Evolutionary conservation across 1,140 invertebrate genomes (phyloP), one percentile per base, ranked within the genome.

Genomic region (Diabrotica virgifera): DNA sequence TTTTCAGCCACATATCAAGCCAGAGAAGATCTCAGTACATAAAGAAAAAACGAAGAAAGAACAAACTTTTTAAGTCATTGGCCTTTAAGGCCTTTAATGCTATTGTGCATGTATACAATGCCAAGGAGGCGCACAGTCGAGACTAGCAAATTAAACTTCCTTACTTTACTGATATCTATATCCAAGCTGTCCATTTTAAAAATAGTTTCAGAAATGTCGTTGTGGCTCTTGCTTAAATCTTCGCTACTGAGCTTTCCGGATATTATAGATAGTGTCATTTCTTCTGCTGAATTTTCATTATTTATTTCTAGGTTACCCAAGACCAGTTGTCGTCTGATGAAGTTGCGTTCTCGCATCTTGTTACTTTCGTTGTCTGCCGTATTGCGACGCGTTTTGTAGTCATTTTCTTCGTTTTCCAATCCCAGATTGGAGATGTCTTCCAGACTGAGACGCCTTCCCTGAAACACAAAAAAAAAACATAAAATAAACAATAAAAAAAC

Each of bases 131-230:
- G 24, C 24, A 24, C 24, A 24, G 24, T 24, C 24, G 24, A 24
- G 24, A 24, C 24, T 24, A 24, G 24, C 24, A 24, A 24, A 24
- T 24, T 24, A 24, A 24, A 24, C 4, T 24, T 24, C 24, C 24
- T 24, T 24, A 24, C 24, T 24, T 24, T 24, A 24, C 24, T 24
- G 24, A 52, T 52, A 55, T 83, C 82, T 35, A 86, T 84, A 66
- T 86, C 84, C 2, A 87, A 76, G 54, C 82, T 85, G 38, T 89
- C 87, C 86, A 89, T 89, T 67, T 87, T 82, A 69, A 89, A 89
- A 56, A 89, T 83, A 7, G 83, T 82, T 46, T 88, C 87, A 37
- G 76, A 76, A n/a, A 73, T 70, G 63, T 83, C 80, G 66, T 80
- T 79, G 63, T 79, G 78, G 56, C 70, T 77, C 36, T 71, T 74